phyloP scores from a whole-genome alignment of 53 echinoderm and acorn worm genomes.

The Holothuria scabra region DNA sequence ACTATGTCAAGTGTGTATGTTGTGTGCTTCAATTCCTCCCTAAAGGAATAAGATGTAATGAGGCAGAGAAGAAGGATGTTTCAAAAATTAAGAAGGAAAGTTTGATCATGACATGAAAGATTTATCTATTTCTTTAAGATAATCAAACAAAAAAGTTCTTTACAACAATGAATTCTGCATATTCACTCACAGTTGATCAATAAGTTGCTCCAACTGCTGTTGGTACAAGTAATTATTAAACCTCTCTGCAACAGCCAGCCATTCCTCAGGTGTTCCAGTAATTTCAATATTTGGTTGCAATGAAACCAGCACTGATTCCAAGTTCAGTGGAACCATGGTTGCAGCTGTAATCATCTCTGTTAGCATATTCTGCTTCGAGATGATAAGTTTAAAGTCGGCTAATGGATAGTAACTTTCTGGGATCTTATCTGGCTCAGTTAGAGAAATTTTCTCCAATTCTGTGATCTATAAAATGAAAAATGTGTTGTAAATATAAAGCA shows the following conservation, averaged over 20 bases:
- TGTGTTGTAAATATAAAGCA: too few relatives aligned
- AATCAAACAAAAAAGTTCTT: too few relatives aligned
- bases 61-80: too few relatives aligned
- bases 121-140: too few relatives aligned
- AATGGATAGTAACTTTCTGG: conserved; percentile 37
- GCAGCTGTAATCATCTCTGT: background rate
- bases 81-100: too few relatives aligned
- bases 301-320: background rate
- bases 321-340: conserved; percentile 11
- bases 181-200: conserved; percentile 5
- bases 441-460: background rate
- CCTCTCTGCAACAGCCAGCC: background rate
- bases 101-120: too few relatives aligned
- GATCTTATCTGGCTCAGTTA: conserved; percentile 13
- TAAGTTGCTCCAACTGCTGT: conserved; percentile 4
- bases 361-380: conserved; percentile 40
- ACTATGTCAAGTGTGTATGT: too few relatives aligned
- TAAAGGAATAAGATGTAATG: too few relatives aligned
- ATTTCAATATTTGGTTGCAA: background rate
- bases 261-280: conserved; percentile 25
- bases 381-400: conserved; percentile 53
- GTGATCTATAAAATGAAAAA: conserved; percentile 5
- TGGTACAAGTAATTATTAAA: background rate
- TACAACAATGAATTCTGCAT: too few relatives aligned
- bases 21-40: too few relatives aligned